Base-by-base conservation (phyloP, 2,888 invertebrate genomes). In the Eupsilia transversa region DNA sequence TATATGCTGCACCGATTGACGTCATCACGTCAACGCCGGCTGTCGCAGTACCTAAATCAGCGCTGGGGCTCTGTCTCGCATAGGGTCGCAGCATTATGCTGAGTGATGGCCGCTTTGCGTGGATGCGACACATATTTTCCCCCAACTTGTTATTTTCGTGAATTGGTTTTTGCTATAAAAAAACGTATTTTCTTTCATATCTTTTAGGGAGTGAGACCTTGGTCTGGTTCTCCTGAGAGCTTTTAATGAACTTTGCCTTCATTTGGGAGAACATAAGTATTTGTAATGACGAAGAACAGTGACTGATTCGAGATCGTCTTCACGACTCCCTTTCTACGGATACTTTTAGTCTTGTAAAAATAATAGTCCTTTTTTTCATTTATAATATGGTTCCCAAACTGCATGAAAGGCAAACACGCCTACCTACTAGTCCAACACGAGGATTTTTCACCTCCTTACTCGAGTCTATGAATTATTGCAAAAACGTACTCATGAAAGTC, bases 261-360 rank as follows among this genome's bases (percentile, higher is more conserved):
- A 52, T 12, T 4, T 1, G 0, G 52, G n/a, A 52, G 4, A n/a
- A 52, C 3, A 52, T 2, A 10, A 12, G 4, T 0, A 52, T n/a
- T 23, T 23, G n/a, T 4, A n/a, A n/a, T 52, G n/a, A 52, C 52
- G 12, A n/a, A n/a, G 10, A 52, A 52, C 1, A 5, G n/a, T 5
- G n/a, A 4, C n/a, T n/a, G 10, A 52, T 23, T 52, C n/a, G n/a
- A 52, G 52, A 4, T 52, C 52, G 12, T 12, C 10, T 52, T 23
- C 1, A 0, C 3, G n/a, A n/a, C 12, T n/a, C 12, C 1, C 12
- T 4, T 52, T n/a, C n/a, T n/a, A 52, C 1, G 1, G 4, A 12
- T n/a, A 2, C 1, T 49, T 49, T n/a, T n/a, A 23, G 52, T n/a
- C n/a, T n/a, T n/a, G 4, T n/a, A 10, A 1, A 52, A 52, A 52